Evolutionary conservation across 2,888 invertebrate species (phyloP).

Genomic region (Choristoneura rosaceana): DNA sequence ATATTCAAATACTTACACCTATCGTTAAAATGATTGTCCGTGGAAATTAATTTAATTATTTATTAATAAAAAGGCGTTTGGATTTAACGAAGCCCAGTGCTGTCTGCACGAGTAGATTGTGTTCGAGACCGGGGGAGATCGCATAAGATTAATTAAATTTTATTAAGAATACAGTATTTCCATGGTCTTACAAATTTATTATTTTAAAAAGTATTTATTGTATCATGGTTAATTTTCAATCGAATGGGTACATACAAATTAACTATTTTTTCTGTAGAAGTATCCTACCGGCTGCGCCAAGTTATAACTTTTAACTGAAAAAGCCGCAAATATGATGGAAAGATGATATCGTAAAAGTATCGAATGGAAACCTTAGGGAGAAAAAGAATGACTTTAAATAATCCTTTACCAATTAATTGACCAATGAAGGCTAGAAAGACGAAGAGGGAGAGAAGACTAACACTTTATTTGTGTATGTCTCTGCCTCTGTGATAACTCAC

Average conservation of each 20-base stretch:
- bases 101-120: slow-evolving; percentile 79
- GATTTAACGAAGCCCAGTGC: slow-evolving; percentile 61
- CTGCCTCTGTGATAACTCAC: no score
- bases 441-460: no score
- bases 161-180: slow-evolving; percentile 12
- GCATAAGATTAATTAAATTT: slow-evolving; percentile 42
- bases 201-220: background rate
- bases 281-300: slow-evolving; percentile 3
- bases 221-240: background rate
- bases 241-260: no score
- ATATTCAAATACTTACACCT: no score
- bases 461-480: no score
- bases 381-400: no score
- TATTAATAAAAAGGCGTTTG: background rate
- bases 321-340: no score
- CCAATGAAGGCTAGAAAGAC: no score
- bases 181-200: slow-evolving; percentile 13
- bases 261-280: background rate
- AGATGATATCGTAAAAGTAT: no score
- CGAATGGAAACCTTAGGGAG: no score
- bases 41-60: background rate
- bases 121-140: slow-evolving; percentile 67
- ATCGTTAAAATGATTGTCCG: background rate
- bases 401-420: no score
- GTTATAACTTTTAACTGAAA: background rate